Evolutionary conservation across 1,140 invertebrate genomes (phyloP).

Genomic region (Drosophila ercepeae): DNA sequence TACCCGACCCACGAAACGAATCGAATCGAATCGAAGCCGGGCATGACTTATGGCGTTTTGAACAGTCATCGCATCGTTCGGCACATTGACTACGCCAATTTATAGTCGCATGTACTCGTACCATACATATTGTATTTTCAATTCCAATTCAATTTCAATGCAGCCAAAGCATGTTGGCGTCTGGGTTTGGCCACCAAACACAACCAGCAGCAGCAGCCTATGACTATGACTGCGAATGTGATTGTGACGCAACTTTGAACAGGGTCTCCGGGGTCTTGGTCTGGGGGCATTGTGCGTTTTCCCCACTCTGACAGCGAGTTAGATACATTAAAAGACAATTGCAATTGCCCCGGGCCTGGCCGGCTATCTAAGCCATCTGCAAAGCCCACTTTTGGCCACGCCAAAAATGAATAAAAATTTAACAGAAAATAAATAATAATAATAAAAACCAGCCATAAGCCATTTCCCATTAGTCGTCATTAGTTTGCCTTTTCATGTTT

Average conservation of each 20-base stretch:
- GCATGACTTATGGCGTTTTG: constrained; percentile 68
- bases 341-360: constrained; percentile 22
- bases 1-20: constrained; percentile 26
- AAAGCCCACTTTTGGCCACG: constrained; percentile 28
- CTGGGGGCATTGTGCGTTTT: constrained; percentile 66
- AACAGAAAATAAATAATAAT: constrained; percentile 5
- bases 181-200: constrained; percentile 50
- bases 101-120: constrained; percentile 17
- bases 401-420: constrained; percentile 17
- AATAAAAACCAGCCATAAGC: constrained; percentile 14
- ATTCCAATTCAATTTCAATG: constrained; percentile 73
- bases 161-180: constrained; percentile 68
- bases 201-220: background rate
- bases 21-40: constrained; percentile 10
- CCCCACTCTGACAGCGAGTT: constrained; percentile 28
- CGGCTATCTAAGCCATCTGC: constrained; percentile 58
- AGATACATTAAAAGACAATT: constrained; percentile 66
- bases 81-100: constrained; percentile 62
- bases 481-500: constrained; percentile 45
- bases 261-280: constrained; percentile 35
- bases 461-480: constrained; percentile 52
- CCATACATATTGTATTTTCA: constrained; percentile 43
- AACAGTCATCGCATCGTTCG: constrained; percentile 75
- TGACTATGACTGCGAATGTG: constrained; percentile 7
- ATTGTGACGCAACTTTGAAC: constrained; percentile 50